These are phyloP conservation scores for Pangasius djambal DNA, from an alignment of 2,797 vertebrate genomes.

Conservation along the genomic window DNA sequence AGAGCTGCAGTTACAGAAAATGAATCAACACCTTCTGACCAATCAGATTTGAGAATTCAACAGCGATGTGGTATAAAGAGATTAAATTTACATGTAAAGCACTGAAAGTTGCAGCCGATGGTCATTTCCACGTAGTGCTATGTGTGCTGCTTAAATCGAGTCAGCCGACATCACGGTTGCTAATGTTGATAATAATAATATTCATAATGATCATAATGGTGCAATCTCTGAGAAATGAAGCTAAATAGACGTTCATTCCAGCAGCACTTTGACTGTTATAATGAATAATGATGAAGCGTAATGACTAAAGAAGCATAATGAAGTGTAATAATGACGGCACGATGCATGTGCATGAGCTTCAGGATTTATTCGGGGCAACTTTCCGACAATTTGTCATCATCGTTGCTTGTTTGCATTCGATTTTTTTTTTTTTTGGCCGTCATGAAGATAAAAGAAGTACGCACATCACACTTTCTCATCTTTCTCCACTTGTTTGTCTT, in stretches of 20 bases:
- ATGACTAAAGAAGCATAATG: constrained; percentile 38
- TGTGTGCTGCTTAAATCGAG: neutral
- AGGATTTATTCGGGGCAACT: neutral
- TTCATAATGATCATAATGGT: neutral
- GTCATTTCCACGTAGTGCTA: neutral
- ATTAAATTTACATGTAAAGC: neutral
- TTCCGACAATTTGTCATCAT: constrained; percentile 1
- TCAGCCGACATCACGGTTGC: neutral
- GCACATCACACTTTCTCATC: neutral
- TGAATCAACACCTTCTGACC: neutral
- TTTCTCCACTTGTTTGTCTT: neutral
- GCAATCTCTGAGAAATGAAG: neutral
- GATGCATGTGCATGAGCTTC: neutral
- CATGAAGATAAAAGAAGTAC: neutral
- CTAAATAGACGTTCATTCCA: neutral
- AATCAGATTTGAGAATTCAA: neutral
- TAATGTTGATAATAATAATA: no score
- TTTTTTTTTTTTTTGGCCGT: neutral
- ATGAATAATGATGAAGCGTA: constrained; percentile 19
- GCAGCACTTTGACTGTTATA: neutral
- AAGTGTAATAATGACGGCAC: neutral
- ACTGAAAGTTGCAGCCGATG: neutral
- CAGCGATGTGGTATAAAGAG: neutral
- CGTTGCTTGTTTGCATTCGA: neutral
- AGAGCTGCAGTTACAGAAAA: neutral